Conservation (phyloP, 2,113 vertebrate genomes). For the Haplochromis burtoni region DNA sequence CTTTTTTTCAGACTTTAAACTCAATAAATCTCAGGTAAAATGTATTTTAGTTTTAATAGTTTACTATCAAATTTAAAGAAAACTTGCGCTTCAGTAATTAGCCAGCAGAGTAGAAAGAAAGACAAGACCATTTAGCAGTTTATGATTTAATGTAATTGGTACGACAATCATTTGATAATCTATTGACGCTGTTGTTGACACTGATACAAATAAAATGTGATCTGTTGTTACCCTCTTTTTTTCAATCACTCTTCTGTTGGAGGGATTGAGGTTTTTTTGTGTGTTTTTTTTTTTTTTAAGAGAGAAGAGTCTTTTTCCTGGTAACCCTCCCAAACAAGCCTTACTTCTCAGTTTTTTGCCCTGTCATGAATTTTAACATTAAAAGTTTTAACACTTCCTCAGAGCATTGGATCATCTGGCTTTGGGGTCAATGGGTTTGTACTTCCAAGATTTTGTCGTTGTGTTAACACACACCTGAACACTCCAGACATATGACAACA, state of each 20-base stretch:
- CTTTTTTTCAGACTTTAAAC: background rate
- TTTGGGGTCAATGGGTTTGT: background rate
- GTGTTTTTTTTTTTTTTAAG: background rate
- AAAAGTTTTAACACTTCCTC: background rate
- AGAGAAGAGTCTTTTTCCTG: background rate
- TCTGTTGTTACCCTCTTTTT: background rate
- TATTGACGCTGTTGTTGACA: background rate
- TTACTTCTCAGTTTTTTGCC: background rate
- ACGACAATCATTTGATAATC: background rate
- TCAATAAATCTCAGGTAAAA: background rate
- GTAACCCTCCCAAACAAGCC: rapidly evolving
- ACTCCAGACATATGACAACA: background rate
- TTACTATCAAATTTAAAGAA: background rate
- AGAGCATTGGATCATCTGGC: background rate
- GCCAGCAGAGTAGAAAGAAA: background rate
- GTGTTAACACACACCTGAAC: background rate
- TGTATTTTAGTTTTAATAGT: background rate
- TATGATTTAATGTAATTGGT: background rate
- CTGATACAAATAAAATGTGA: background rate
- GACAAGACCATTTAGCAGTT: background rate
- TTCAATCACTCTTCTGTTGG: background rate
- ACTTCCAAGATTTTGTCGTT: background rate
- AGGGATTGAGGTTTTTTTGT: background rate
- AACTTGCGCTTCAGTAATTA: rapidly evolving
- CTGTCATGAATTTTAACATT: background rate